These are phyloP conservation scores for Ginglymostoma cirratum DNA, from an alignment of 2,113 vertebrate genomes.

Conservation along the genomic window DNA sequence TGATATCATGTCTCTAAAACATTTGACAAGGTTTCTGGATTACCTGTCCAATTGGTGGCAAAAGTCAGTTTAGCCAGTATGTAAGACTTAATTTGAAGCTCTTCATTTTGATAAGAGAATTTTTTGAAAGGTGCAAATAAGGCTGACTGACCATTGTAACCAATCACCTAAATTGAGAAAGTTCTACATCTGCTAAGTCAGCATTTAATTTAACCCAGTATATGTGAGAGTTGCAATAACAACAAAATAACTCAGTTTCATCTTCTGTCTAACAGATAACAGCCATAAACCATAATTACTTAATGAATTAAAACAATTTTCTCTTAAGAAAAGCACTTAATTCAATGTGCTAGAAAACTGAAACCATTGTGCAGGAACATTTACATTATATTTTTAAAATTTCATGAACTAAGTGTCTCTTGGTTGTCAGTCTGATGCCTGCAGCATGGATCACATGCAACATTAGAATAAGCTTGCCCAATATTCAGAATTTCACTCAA, in stretches of 20 bases:
- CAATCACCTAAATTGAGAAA: slow-evolving; percentile 2
- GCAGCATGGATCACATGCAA: not conserved
- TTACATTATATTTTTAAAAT: not conserved
- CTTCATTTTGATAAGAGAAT: not conserved
- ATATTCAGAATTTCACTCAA: not conserved
- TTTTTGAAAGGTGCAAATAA: not conserved
- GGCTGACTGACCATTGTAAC: not conserved
- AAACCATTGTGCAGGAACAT: not conserved
- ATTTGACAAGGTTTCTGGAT: no score
- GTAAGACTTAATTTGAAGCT: not conserved
- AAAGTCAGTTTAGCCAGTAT: not conserved
- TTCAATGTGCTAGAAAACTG: not conserved
- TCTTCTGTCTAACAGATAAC: not conserved
- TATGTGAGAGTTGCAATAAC: not conserved
- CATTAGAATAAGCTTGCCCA: not conserved
- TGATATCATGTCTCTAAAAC: no score
- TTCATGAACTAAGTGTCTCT: not conserved
- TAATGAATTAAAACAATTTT: not conserved
- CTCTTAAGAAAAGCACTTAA: not conserved
- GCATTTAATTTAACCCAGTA: not conserved
- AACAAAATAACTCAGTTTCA: not conserved
- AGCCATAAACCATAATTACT: not conserved
- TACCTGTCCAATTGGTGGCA: not conserved
- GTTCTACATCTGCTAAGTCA: not conserved
- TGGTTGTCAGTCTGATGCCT: not conserved